Evolutionary conservation across 2,888 invertebrate genomes (phyloP), one percentile per base, ranked within the genome.

Genomic region (Stenotaenia linearis): DNA sequence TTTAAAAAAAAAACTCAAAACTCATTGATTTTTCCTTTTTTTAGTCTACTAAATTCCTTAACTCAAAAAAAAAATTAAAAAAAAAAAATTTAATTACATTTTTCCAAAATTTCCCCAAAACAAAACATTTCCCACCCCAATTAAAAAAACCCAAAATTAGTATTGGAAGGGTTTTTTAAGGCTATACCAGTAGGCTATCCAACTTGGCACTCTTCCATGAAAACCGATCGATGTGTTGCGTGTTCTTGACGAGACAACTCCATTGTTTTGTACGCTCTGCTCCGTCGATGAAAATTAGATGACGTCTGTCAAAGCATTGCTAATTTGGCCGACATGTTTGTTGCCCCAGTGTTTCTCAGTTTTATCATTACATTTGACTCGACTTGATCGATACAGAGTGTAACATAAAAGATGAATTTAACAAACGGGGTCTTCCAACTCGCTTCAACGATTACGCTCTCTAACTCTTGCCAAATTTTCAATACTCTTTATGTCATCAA

Each of bases 241-340:
- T 69, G 69, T 25, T 69, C 69, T 69, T 69, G 69, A 69, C 69
- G 69, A 69, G 69, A 69, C 69, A 69, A 69, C 69, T 69, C 69
- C 69, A 69, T 69, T 69, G 69, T 69, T 69, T 69, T 69, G 2
- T 69, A 25, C 28, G 69, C 69, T 69, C 69, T 28, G 9, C 69
- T 69, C 69, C 69, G 28, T 69, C 69, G 69, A 69, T 69, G 69
- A 69, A 69, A 69, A 69, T 69, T 69, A 69, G 69, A 69, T 69
- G 69, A 69, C 69, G 69, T 69, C 69, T 69, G 69, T 69, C 69
- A 69, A 69, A 69, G 69, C 69, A 69, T 69, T 69, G 69, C 69
- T 69, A 69, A 69, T 69, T 69, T 69, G 69, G 69, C 69, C 25
- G 69, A 69, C 69, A 69, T 69, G 69, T 69, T 69, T 69, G 15